These are phyloP conservation scores for Oryctes rhinoceros DNA, from an alignment of 1,140 invertebrate species.

Conservation along the genomic window DNA sequence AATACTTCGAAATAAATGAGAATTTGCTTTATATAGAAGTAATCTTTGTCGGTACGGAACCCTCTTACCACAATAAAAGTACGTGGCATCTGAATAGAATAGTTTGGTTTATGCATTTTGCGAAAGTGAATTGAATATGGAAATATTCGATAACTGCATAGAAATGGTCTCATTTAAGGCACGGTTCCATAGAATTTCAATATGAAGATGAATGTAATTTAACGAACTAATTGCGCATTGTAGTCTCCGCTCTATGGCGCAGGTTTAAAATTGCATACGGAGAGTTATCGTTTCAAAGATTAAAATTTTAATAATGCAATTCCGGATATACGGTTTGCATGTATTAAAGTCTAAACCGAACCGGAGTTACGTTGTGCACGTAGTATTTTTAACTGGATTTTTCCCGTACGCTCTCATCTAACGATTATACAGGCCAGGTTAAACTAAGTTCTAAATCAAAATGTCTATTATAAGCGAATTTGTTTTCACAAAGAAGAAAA, in stretches of 20 bases:
- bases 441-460: no score
- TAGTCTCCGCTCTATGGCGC: background rate
- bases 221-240: constrained; percentile 26
- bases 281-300: constrained; percentile 36
- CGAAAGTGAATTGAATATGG: constrained; percentile 25
- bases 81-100: background rate
- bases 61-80: constrained; percentile 8
- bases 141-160: constrained; percentile 28
- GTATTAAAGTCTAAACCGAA: constrained; percentile 24
- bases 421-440: no score
- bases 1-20: background rate
- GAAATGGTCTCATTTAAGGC: constrained; percentile 22
- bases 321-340: constrained; percentile 30
- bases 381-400: constrained; percentile 7
- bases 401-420: background rate
- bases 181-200: constrained; percentile 25
- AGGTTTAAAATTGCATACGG: constrained; percentile 22
- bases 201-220: constrained; percentile 24
- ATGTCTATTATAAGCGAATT: no score
- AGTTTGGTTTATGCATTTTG: constrained; percentile 8
- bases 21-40: constrained; percentile 3
- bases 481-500: no score
- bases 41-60: constrained; percentile 1
- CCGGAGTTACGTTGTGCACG: background rate
- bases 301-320: constrained; percentile 37